Evolutionary conservation across 2,797 vertebrate species (phyloP).

Genomic region (Ctenochaetus hawaiiensis): DNA sequence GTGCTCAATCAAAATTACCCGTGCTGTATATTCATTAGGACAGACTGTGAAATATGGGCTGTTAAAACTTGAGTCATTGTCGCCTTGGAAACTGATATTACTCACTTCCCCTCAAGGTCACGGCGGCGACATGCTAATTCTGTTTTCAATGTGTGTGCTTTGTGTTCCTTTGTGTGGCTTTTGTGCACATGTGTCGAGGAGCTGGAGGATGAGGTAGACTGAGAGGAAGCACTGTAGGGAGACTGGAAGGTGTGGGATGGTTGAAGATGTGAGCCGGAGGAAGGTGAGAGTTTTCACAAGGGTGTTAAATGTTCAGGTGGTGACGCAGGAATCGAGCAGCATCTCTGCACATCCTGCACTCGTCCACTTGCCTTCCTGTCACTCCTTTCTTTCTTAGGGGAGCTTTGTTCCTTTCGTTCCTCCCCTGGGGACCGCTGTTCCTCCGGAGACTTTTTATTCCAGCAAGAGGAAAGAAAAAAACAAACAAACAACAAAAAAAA

Average conservation of each 20-base stretch:
- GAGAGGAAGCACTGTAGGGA: constrained; percentile 22
- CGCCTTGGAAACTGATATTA: constrained; percentile 83
- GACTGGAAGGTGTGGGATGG: background rate
- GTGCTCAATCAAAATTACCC: constrained; percentile 87
- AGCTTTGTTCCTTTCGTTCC: background rate
- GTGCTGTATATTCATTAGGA: constrained; percentile 84
- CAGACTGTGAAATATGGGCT: constrained; percentile 80
- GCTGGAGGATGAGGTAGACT: constrained; percentile 33
- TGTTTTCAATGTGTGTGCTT: constrained; percentile 46
- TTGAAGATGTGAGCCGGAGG: constrained; percentile 9
- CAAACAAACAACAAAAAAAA: background rate
- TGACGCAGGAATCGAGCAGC: background rate
- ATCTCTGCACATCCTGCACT: constrained; percentile 19
- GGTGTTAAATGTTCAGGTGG: constrained; percentile 13
- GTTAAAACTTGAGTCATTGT: constrained; percentile 81
- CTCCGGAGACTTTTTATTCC: constrained; percentile 28
- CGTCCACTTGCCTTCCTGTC: constrained; percentile 1
- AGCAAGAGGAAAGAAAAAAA: constrained; percentile 20
- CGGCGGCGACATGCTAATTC: constrained; percentile 79
- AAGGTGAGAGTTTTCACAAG: constrained; percentile 31
- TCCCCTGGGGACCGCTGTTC: constrained; percentile 8
- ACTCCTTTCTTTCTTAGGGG: constrained; percentile 18
- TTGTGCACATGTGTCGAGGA: constrained; percentile 54
- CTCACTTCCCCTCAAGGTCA: constrained; percentile 85
- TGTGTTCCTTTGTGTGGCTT: constrained; percentile 42